Evolutionary conservation across 2,113 vertebrate genomes (phyloP).

Genomic region (Rhinichthys klamathensis): DNA sequence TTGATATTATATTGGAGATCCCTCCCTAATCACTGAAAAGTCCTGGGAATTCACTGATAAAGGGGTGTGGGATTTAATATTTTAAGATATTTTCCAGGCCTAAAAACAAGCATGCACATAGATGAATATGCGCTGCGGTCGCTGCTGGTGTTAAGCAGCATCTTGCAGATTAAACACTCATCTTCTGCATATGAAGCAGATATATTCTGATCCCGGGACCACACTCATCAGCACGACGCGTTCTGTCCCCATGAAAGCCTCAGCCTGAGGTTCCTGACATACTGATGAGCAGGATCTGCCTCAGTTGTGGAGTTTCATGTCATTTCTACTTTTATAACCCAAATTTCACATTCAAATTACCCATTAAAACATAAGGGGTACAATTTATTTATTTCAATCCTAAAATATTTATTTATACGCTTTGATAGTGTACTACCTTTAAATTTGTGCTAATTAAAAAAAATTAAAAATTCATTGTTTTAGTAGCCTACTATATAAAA

Average conservation of each 20-base stretch:
- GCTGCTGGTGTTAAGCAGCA: not conserved
- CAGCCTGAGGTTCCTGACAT: not conserved
- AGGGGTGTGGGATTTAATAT: not conserved
- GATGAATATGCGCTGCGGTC: not conserved
- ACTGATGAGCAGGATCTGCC: no score
- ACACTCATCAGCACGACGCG: not conserved
- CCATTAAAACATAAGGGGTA: not conserved
- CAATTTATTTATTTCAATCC: not conserved
- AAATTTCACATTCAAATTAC: not conserved
- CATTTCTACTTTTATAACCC: not conserved
- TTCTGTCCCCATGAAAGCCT: not conserved
- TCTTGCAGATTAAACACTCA: conserved; percentile 8
- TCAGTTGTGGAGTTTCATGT: not conserved
- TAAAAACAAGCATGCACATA: not conserved
- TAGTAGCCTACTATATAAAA: no score
- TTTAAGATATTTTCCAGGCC: no score
- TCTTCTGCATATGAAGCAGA: not conserved
- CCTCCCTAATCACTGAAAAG: not conserved
- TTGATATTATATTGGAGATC: not conserved
- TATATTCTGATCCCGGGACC: no score
- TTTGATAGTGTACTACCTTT: no score
- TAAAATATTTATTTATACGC: no score
- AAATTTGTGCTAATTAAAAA: no score
- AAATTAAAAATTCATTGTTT: no score
- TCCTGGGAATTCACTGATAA: not conserved